These are phyloP conservation scores for Habropoda laboriosa DNA, from an alignment of 1,140 invertebrate genomes.

Conservation along the genomic window DNA sequence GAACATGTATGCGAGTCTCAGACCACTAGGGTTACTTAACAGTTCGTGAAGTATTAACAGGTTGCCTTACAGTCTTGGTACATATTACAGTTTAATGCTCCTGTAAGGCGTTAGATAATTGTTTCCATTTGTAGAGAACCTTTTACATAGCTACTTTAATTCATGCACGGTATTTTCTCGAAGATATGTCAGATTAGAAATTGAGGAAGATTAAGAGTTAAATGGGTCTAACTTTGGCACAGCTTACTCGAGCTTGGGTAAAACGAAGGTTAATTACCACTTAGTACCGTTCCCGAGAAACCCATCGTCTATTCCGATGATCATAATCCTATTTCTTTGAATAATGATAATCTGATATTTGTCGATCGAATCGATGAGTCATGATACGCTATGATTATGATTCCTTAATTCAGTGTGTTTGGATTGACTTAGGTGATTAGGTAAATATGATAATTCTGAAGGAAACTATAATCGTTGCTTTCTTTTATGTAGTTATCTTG, in stretches of 20 bases:
- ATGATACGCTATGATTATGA: no score
- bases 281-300: conserved; percentile 48
- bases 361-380: neutral
- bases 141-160: neutral
- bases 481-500: no score
- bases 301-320: neutral
- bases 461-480: no score
- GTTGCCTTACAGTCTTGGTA: no score
- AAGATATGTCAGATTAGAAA: neutral
- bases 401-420: no score
- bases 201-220: conserved; percentile 6
- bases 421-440: no score
- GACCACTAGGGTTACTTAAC: no score
- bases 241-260: conserved; percentile 32
- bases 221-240: conserved; percentile 49
- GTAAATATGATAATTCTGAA: no score
- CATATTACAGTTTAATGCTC: neutral
- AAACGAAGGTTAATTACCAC: conserved; percentile 67
- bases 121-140: neutral
- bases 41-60: no score
- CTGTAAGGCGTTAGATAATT: neutral
- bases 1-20: no score
- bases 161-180: neutral
- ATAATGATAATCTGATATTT: conserved; percentile 33
- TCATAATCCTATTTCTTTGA: neutral